A percentile compares a stretch with the other conserved stretches of the same genome.
These are phyloP conservation scores for Spilosoma lubricipeda DNA, from an alignment of 2,888 invertebrate species.

Conservation along the genomic window DNA sequence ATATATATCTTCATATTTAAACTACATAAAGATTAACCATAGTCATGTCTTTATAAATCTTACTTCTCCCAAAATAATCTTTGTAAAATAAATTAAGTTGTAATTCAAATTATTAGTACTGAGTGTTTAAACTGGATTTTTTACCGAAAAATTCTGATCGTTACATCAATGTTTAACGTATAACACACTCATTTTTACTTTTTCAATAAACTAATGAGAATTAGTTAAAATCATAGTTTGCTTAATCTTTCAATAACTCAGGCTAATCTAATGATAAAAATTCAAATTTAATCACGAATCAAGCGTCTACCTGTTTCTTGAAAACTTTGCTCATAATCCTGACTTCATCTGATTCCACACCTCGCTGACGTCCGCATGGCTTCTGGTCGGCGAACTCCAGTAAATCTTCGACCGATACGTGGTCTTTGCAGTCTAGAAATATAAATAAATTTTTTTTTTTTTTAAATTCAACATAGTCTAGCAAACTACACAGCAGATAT, in stretches of 20 bases:
- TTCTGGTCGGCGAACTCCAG: constrained; percentile 95
- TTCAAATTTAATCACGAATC: not conserved
- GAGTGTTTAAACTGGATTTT: not conserved
- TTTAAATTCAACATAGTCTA: too few relatives aligned
- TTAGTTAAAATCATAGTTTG: not conserved
- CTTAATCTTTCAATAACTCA: too few relatives aligned
- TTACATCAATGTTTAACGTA: too few relatives aligned
- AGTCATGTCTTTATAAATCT: not conserved
- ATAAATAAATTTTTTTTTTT: not conserved
- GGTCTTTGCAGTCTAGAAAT: constrained; percentile 86
- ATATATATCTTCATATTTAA: not conserved
- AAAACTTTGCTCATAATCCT: constrained; percentile 96
- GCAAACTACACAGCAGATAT: too few relatives aligned
- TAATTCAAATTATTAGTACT: too few relatives aligned
- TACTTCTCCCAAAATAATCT: not conserved
- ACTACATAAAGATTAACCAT: not conserved
- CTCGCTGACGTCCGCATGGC: constrained; percentile 93
- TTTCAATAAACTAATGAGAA: not conserved
- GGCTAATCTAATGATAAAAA: not conserved
- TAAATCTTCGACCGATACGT: constrained; percentile 96
- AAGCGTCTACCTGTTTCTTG: constrained; percentile 86
- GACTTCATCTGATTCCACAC: constrained; percentile 96
- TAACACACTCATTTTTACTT: not conserved
- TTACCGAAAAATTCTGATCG: not conserved
- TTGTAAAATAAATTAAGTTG: too few relatives aligned